Conservation (phyloP, 2,888 invertebrate genomes). For the Drosophila bunnanda region DNA sequence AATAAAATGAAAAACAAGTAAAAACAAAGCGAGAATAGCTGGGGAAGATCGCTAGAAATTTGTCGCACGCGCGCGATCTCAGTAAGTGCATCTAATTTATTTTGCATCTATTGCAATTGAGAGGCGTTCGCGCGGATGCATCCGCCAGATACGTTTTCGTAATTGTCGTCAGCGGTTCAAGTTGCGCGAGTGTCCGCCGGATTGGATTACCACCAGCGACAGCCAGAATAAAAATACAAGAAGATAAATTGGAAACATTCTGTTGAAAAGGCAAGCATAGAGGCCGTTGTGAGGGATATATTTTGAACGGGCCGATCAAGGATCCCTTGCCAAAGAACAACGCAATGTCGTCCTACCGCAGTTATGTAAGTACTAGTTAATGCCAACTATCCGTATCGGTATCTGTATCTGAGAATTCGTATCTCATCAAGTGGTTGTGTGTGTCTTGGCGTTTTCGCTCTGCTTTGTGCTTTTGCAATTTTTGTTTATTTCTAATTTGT, state of each 20-base stretch:
- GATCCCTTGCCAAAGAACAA: conserved; percentile 54
- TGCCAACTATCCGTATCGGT: conserved; percentile 55
- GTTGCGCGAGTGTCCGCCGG: conserved; percentile 29
- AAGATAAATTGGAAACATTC: conserved; percentile 18
- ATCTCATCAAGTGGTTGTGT: conserved; percentile 31
- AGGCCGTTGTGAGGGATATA: conserved; percentile 10
- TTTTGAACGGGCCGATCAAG: conserved; percentile 3
- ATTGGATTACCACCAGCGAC: conserved; percentile 44
- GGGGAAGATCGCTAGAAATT: conserved; percentile 37
- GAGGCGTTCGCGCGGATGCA: conserved; percentile 52
- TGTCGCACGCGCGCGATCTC: conserved; percentile 54
- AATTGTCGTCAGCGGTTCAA: conserved; percentile 60
- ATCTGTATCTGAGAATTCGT: conserved; percentile 25
- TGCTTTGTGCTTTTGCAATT: conserved; percentile 49
- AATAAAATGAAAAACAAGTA: conserved; percentile 20
- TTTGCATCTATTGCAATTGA: conserved; percentile 77
- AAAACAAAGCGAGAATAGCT: background rate
- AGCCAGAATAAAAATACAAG: conserved; percentile 32
- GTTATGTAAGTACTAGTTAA: conserved; percentile 83
- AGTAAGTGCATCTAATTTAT: conserved; percentile 73
- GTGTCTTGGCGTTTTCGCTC: conserved; percentile 31
- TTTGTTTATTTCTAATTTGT: conserved; percentile 72
- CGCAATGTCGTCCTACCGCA: conserved; percentile 83
- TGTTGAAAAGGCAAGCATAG: background rate
- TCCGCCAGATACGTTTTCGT: conserved; percentile 55